Conservation (phyloP, 2,888 invertebrate genomes). For the Lasioglossum calceatum region DNA sequence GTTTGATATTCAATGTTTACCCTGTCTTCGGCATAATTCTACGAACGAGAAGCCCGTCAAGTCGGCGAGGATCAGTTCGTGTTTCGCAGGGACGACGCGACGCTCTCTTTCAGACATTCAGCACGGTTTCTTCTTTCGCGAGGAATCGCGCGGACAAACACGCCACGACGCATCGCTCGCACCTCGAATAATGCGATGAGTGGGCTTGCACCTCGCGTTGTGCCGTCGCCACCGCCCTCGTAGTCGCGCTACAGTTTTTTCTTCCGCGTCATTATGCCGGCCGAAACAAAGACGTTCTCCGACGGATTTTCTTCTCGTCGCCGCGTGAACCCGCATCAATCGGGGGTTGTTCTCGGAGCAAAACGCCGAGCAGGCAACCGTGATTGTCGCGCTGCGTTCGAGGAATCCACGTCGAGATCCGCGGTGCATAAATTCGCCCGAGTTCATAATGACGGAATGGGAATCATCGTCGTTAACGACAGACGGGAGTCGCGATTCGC, state of each 20-base stretch:
- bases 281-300: conserved; percentile 45
- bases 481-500: conserved; percentile 28
- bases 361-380: conserved; percentile 8
- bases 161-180: conserved; percentile 49
- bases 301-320: conserved; percentile 34
- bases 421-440: conserved; percentile 22
- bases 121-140: conserved; percentile 38
- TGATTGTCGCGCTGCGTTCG: conserved; percentile 42
- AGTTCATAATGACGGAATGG: conserved; percentile 26
- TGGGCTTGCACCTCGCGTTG: background rate
- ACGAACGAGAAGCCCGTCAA: background rate
- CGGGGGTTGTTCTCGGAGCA: conserved; percentile 33
- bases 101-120: conserved; percentile 25
- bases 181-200: conserved; percentile 44
- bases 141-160: conserved; percentile 53
- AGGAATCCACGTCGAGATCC: conserved; percentile 14
- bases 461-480: conserved; percentile 51
- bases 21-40: background rate
- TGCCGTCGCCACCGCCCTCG: background rate
- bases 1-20: conserved; percentile 7
- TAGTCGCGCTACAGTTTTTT: conserved; percentile 27
- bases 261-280: conserved; percentile 57
- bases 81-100: conserved; percentile 31
- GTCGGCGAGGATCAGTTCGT: conserved; percentile 4
- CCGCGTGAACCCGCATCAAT: conserved; percentile 22